These are phyloP conservation scores for Chaenocephalus aceratus DNA, from an alignment of 2,113 vertebrate genomes.

Conservation along the genomic window DNA sequence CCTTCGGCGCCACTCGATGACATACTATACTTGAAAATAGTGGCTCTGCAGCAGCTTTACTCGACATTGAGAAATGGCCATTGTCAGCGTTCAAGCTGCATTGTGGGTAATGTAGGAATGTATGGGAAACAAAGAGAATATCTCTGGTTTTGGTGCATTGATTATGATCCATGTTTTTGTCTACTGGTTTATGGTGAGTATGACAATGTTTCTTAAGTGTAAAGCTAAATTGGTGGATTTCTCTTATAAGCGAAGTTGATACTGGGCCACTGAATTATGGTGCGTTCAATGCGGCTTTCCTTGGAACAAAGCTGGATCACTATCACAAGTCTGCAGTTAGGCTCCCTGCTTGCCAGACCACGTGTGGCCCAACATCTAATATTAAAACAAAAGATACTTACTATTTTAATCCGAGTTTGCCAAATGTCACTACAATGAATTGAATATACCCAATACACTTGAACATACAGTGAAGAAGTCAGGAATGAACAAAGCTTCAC, in stretches of 20 bases:
- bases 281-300: not conserved
- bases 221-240: not conserved
- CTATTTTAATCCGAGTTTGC: not conserved
- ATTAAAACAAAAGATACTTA: too few species aligned
- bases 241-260: not conserved
- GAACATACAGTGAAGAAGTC: too few species aligned
- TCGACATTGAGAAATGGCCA: too few species aligned
- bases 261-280: not conserved
- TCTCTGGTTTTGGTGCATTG: not conserved
- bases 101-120: not conserved
- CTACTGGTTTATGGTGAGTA: not conserved
- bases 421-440: not conserved
- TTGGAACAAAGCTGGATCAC: not conserved
- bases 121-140: not conserved
- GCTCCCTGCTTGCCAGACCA: too few species aligned
- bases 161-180: not conserved
- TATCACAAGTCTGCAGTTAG: not conserved
- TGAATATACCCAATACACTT: not conserved
- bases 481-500: slow-evolving; percentile 61
- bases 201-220: not conserved
- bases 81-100: not conserved
- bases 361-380: too few species aligned
- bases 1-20: too few species aligned
- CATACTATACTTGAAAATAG: too few species aligned
- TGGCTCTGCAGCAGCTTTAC: too few species aligned